Evolutionary conservation across 2,113 vertebrate genomes (phyloP).

Genomic region (Chionis minor): DNA sequence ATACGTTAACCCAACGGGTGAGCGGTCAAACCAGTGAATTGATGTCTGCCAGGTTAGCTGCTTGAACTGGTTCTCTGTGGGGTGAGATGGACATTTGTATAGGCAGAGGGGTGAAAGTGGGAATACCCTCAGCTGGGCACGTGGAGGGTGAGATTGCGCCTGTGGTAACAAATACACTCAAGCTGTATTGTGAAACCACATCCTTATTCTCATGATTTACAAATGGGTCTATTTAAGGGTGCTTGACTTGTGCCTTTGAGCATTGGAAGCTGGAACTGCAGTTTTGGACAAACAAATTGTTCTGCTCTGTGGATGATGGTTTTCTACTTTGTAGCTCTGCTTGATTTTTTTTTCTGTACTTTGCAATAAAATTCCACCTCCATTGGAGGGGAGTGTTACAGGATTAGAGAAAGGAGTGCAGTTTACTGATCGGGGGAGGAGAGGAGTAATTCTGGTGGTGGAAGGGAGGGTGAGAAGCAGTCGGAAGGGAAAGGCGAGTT

Average conservation of each 20-base stretch:
- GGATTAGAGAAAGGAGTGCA: neutral
- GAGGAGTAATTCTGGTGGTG: neutral
- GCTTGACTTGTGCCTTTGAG: neutral
- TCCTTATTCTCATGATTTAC: neutral
- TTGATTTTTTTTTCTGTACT: neutral
- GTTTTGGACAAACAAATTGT: neutral
- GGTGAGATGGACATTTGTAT: neutral
- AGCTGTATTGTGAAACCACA: neutral
- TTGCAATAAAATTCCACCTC: neutral
- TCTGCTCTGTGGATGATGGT: neutral
- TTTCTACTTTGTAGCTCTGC: neutral
- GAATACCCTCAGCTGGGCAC: neutral
- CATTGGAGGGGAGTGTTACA: neutral
- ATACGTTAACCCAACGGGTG: fast-evolving
- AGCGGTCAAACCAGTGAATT: neutral
- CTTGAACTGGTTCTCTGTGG: neutral
- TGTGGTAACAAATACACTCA: neutral
- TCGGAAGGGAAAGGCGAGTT: neutral
- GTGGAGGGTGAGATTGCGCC: neutral
- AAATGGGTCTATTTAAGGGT: neutral
- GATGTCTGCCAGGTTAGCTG: neutral
- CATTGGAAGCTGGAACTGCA: neutral
- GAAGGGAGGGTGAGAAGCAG: neutral
- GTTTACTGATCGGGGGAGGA: neutral
- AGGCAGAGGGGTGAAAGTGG: neutral